Percentiles rank a stretch among this genome's conserved stretches.
Evolutionary conservation across 2,797 vertebrate species (phyloP).

Genomic region (Taeniopygia guttata): DNA sequence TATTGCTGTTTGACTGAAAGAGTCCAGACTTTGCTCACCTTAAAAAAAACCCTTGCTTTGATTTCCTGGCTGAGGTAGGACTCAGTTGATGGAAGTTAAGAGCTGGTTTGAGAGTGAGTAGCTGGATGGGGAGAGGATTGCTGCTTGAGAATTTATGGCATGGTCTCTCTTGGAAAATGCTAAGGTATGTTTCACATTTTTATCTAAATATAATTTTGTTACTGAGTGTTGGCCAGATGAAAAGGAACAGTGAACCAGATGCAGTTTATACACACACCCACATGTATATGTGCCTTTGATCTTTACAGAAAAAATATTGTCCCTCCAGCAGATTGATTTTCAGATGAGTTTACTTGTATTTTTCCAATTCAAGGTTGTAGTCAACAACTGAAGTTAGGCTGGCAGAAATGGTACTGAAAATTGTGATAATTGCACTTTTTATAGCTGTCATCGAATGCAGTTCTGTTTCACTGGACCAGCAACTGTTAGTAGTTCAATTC

Average conservation of each 20-base stretch:
- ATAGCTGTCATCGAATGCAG: not conserved
- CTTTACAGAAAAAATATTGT: not conserved
- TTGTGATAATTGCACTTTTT: not conserved
- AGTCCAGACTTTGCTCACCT: not conserved
- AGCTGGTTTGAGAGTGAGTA: not conserved
- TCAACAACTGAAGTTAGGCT: not conserved
- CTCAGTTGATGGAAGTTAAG: not conserved
- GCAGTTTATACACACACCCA: not conserved
- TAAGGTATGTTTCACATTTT: slow-evolving; percentile 32
- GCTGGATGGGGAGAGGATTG: not conserved
- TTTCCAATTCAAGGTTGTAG: not conserved
- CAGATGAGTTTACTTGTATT: not conserved
- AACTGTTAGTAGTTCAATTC: not conserved
- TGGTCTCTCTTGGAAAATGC: not conserved
- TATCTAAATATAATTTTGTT: slow-evolving; percentile 24
- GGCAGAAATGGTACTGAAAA: not conserved
- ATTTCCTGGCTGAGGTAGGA: slow-evolving; percentile 11
- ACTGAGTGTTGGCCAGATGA: slow-evolving; percentile 31
- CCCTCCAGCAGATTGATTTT: not conserved
- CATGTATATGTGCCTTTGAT: not conserved
- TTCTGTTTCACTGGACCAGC: not conserved
- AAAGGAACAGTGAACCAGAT: slow-evolving; percentile 29
- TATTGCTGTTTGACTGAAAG: slow-evolving; percentile 5
- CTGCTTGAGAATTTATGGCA: not conserved
- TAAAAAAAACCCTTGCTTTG: not conserved